phyloP scores from a whole-genome alignment of 92 coral and sea anemone species.

The Zoanthus solanderi region DNA sequence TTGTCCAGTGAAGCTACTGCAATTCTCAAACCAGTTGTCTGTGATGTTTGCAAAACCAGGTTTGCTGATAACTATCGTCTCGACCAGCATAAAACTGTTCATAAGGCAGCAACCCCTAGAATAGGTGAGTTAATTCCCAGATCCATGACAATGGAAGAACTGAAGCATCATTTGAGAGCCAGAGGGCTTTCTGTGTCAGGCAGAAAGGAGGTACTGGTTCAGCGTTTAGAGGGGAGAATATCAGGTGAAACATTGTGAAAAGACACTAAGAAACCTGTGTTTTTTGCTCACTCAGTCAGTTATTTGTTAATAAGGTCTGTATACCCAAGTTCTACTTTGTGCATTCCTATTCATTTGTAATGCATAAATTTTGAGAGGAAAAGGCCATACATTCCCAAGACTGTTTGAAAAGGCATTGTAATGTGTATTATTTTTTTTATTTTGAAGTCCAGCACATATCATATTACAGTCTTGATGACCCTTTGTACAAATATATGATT shows the following conservation, averaged over 20 bases:
- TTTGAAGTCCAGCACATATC: not conserved
- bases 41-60: constrained; percentile 7
- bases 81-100: constrained; percentile 9
- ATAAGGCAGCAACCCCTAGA: not conserved
- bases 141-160: constrained; percentile 13
- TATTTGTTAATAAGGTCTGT: not conserved
- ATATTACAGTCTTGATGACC: not conserved
- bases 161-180: constrained; percentile 6
- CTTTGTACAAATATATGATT: not conserved
- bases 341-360: not conserved
- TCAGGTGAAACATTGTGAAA: not conserved
- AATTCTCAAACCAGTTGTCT: constrained; percentile 15
- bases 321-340: not conserved
- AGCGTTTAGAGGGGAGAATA: constrained; percentile 12
- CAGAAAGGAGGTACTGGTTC: constrained; percentile 17
- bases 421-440: not conserved
- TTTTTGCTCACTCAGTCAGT: not conserved
- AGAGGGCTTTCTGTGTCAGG: constrained; percentile 44
- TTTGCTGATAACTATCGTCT: constrained; percentile 11
- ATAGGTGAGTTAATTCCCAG: constrained; percentile 27
- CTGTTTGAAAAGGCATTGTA: not conserved
- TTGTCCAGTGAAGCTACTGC: constrained; percentile 10
- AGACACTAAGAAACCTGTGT: not conserved
- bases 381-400: not conserved
- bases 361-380: not conserved